A percentile compares a stretch with the other conserved stretches of the same genome.
Evolutionary conservation across 2,888 invertebrate genomes (phyloP).

Genomic region (Drosophila monieri): DNA sequence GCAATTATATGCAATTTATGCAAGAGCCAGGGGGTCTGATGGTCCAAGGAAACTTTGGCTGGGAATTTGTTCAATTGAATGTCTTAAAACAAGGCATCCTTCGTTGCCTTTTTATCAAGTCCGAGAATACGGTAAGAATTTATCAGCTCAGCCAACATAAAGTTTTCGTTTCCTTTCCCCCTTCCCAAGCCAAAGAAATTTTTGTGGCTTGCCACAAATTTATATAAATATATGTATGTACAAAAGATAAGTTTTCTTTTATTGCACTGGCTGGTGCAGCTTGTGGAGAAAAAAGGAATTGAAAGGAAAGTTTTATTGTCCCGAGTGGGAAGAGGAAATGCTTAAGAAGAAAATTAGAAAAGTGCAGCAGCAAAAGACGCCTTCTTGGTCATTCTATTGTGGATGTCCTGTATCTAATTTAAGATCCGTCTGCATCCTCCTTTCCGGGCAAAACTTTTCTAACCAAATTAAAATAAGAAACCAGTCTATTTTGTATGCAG

Average conservation of each 20-base stretch:
- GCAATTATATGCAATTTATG: conserved; percentile 83
- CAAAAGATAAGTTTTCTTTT: conserved; percentile 77
- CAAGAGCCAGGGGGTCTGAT: conserved; percentile 44
- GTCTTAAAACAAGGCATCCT: conserved; percentile 62
- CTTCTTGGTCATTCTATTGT: conserved; percentile 58
- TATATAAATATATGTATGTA: conserved; percentile 33
- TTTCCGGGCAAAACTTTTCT: conserved; percentile 45
- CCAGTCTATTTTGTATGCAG: conserved; percentile 49
- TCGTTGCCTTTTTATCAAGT: conserved; percentile 74
- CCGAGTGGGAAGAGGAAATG: conserved; percentile 54
- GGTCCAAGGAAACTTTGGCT: conserved; percentile 47
- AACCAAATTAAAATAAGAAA: conserved; percentile 74
- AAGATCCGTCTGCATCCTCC: conserved; percentile 46
- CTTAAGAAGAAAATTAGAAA: conserved; percentile 65
- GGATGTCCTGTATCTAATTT: conserved; percentile 59
- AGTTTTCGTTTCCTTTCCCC: conserved; percentile 59
- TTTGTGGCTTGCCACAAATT: conserved; percentile 38
- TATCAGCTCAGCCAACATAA: conserved; percentile 76
- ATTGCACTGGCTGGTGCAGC: conserved; percentile 66
- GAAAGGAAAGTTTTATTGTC: conserved; percentile 72
- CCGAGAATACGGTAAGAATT: conserved; percentile 61
- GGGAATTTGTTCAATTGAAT: conserved; percentile 75
- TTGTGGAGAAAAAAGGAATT: conserved; percentile 42
- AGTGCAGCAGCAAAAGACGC: conserved; percentile 36
- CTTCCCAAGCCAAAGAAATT: conserved; percentile 36